Evolutionary conservation across 2,113 vertebrate species (phyloP).

Genomic region (Catharus minimus): DNA sequence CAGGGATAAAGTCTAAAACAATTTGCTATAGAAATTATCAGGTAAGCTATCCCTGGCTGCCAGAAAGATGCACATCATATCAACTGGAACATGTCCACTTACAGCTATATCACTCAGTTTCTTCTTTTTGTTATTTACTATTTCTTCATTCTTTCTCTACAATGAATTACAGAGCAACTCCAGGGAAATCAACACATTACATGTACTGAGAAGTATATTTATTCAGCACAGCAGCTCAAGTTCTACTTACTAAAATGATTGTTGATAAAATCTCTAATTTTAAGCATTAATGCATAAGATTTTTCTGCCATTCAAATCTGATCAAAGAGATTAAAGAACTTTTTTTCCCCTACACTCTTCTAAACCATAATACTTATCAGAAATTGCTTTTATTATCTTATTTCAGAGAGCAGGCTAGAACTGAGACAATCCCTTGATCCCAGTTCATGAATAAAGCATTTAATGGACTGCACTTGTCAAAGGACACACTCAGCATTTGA

Average conservation of each 20-base stretch:
- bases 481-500: conserved; percentile 49
- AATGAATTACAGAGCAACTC: conserved; percentile 28
- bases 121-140: conserved; percentile 14
- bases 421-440: conserved; percentile 62
- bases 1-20: background rate
- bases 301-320: conserved; percentile 51
- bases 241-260: conserved; percentile 49
- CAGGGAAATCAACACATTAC: conserved; percentile 30
- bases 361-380: conserved; percentile 49
- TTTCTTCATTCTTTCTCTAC: background rate
- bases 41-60: background rate
- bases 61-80: background rate
- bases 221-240: conserved; percentile 38
- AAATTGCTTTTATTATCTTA: conserved; percentile 56
- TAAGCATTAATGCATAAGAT: conserved; percentile 60
- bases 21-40: background rate
- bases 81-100: background rate
- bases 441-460: conserved; percentile 70
- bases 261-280: conserved; percentile 68
- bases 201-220: conserved; percentile 36
- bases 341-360: background rate
- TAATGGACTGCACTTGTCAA: conserved; percentile 59
- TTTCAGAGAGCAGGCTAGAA: conserved; percentile 55
- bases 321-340: conserved; percentile 63
- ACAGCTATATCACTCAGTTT: background rate